A percentile compares a stretch with the other conserved stretches of the same genome.
phyloP scores from a whole-genome alignment of 2,113 vertebrate species.

The cattle (Bos taurus) region ARS-UCD2.0 NC_037331.1:26545501-26546000 shows the following conservation, averaged over 20 bases:
- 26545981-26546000: background rate
- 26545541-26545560: background rate
- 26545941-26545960: background rate
- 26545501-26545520: background rate
- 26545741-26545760: background rate
- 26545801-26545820: background rate
- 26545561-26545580: background rate
- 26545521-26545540: background rate
- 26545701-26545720: background rate
- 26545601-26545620: background rate
- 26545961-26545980: background rate
- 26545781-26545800: background rate
- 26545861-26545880: background rate
- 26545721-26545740: background rate
- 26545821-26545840: background rate
- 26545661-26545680: background rate
- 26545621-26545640: background rate
- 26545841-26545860: background rate
- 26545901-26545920: background rate
- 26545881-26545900: background rate
- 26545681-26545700: background rate
- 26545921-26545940: background rate
- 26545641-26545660: background rate
- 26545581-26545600: background rate
- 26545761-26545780: background rate